phyloP scores from a whole-genome alignment of 2,113 vertebrate genomes.

The Chauna torquata region DNA sequence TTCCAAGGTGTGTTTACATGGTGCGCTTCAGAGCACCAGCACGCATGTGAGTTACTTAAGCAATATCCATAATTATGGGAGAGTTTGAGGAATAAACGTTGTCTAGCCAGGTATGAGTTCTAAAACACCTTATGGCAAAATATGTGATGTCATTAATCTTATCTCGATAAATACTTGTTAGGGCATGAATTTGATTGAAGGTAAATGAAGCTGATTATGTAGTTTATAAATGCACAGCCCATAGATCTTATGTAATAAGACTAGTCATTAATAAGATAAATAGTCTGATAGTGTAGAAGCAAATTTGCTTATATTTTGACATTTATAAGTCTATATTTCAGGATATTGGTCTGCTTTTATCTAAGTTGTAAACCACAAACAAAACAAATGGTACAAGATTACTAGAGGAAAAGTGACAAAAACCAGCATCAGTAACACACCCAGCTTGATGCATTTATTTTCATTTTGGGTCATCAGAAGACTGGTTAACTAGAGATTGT shows the following conservation, averaged over 20 bases:
- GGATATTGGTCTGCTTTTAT: not conserved
- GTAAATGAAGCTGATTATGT: constrained; percentile 45
- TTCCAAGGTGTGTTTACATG: constrained; percentile 20
- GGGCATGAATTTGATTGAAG: constrained; percentile 33
- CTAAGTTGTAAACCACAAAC: not conserved
- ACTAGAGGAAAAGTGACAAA: not conserved
- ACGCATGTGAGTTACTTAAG: not conserved
- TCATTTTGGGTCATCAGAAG: not conserved
- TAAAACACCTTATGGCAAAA: constrained; percentile 53
- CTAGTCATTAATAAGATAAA: not conserved
- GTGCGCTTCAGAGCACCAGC: not conserved
- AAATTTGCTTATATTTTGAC: constrained; percentile 16
- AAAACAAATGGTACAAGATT: not conserved
- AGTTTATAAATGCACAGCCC: not conserved
- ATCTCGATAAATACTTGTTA: constrained; percentile 57
- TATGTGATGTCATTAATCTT: constrained; percentile 47
- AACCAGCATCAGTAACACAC: not conserved
- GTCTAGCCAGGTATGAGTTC: constrained; percentile 69
- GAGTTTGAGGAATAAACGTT: constrained; percentile 51
- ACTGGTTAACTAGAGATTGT: not conserved
- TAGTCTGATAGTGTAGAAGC: not conserved
- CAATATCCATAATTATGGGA: constrained; percentile 38
- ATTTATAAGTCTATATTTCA: not conserved
- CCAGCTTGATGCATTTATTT: not conserved
- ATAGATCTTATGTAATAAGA: not conserved